A percentile compares a stretch with the other conserved stretches of the same genome.
Evolutionary conservation across 64 coral and sea anemone species (phyloP).

Genomic region (Montipora foliosa): DNA sequence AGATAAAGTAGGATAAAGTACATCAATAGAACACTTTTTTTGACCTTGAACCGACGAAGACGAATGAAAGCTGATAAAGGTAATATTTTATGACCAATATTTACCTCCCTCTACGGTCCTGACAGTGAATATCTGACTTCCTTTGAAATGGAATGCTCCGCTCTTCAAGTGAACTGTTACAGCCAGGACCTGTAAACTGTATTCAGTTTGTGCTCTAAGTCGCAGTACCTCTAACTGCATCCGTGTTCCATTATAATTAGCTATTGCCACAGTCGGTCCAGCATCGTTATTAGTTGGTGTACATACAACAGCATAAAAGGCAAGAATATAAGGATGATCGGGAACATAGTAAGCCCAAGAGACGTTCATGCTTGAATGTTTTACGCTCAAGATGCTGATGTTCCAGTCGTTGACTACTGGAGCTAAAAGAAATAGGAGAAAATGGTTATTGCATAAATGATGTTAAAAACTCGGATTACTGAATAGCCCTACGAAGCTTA

Average conservation of each 20-base stretch:
- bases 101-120: slow-evolving; percentile 4
- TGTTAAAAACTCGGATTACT: no score
- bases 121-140: background rate
- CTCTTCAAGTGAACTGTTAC: background rate
- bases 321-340: background rate
- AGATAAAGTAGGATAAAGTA: no score
- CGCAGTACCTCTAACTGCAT: background rate
- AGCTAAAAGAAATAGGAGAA: background rate
- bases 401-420: background rate
- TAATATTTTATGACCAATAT: no score
- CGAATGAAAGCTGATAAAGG: no score
- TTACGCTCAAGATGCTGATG: background rate
- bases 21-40: no score
- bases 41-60: no score
- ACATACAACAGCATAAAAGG: slow-evolving; percentile 8
- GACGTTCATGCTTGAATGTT: background rate
- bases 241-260: background rate
- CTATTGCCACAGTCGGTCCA: background rate
- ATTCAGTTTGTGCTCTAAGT: background rate
- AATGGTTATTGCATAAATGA: no score
- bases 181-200: background rate
- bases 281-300: background rate
- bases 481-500: no score
- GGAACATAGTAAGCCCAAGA: background rate
- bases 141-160: background rate